phyloP scores from a whole-genome alignment of 2,797 vertebrate genomes.

The Ceryle rudis region DNA sequence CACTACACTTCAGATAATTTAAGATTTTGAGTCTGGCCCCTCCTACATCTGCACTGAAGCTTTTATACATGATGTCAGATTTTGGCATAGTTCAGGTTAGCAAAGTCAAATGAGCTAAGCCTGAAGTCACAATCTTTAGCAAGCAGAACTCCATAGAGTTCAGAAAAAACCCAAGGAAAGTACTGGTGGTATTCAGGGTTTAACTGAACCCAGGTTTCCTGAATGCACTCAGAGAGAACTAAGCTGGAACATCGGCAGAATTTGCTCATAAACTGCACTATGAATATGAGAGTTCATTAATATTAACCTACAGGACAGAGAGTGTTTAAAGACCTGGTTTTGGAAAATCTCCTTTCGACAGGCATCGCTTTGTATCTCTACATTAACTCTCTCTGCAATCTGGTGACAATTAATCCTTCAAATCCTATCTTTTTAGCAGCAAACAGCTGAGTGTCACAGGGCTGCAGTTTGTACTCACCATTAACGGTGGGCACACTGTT shows the following conservation, averaged over 20 bases:
- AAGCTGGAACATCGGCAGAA: not conserved
- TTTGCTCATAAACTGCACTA: not conserved
- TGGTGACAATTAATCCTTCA: not conserved
- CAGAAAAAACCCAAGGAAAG: not conserved
- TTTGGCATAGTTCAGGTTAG: not conserved
- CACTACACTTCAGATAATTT: not conserved
- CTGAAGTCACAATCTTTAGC: not conserved
- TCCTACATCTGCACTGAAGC: not conserved
- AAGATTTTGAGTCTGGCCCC: not conserved
- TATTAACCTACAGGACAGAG: not conserved
- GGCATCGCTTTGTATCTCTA: not conserved
- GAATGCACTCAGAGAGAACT: not conserved
- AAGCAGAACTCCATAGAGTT: not conserved
- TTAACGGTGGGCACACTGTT: not conserved
- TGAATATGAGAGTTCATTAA: not conserved
- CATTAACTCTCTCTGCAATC: not conserved
- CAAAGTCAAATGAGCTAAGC: conserved; percentile 5
- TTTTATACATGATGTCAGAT: conserved; percentile 35
- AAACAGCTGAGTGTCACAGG: not conserved
- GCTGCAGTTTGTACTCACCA: not conserved
- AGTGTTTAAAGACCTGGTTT: not conserved
- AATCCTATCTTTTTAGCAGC: not conserved
- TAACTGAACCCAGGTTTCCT: not conserved
- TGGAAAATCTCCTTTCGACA: not conserved
- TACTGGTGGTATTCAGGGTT: not conserved